Evolutionary conservation across 2,888 invertebrate genomes (phyloP).

Genomic region (Smittia sp.): DNA sequence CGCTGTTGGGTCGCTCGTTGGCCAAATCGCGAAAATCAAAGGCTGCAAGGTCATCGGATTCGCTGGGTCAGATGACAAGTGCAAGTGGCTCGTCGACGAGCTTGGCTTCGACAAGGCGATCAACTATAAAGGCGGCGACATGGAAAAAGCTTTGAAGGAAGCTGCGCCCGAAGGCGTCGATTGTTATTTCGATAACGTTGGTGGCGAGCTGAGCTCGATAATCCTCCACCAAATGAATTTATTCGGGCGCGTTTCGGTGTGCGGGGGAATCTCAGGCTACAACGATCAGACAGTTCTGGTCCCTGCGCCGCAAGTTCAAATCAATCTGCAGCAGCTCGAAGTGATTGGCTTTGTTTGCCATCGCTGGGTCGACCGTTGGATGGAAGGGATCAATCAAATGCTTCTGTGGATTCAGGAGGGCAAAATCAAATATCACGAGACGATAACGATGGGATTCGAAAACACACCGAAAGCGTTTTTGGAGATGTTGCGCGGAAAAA

Average conservation of each 20-base stretch:
- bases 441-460: slow-evolving; percentile 67
- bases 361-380: slow-evolving; percentile 60
- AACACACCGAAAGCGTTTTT: slow-evolving; percentile 68
- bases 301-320: slow-evolving; percentile 45
- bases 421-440: slow-evolving; percentile 68
- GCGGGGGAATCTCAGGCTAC: slow-evolving; percentile 68
- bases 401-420: slow-evolving; percentile 63
- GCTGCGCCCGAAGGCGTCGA: slow-evolving; percentile 68
- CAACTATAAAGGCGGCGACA: slow-evolving; percentile 66
- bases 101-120: slow-evolving; percentile 66
- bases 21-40: slow-evolving; percentile 71
- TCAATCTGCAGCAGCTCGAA: background rate
- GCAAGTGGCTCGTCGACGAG: slow-evolving; percentile 62
- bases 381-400: slow-evolving; percentile 64
- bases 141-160: slow-evolving; percentile 58
- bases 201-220: slow-evolving; percentile 64
- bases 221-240: slow-evolving; percentile 65
- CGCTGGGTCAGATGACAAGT: slow-evolving; percentile 68
- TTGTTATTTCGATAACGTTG: slow-evolving; percentile 74
- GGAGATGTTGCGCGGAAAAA: slow-evolving; percentile 63
- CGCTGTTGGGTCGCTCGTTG: slow-evolving; percentile 70
- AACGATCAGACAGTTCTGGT: slow-evolving; percentile 56
- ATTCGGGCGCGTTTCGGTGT: slow-evolving; percentile 65
- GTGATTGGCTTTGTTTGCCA: background rate
- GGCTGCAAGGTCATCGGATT: slow-evolving; percentile 69